Evolutionary conservation across 2,888 invertebrate genomes (phyloP).

Genomic region (Chrysopilus asiliformis): DNA sequence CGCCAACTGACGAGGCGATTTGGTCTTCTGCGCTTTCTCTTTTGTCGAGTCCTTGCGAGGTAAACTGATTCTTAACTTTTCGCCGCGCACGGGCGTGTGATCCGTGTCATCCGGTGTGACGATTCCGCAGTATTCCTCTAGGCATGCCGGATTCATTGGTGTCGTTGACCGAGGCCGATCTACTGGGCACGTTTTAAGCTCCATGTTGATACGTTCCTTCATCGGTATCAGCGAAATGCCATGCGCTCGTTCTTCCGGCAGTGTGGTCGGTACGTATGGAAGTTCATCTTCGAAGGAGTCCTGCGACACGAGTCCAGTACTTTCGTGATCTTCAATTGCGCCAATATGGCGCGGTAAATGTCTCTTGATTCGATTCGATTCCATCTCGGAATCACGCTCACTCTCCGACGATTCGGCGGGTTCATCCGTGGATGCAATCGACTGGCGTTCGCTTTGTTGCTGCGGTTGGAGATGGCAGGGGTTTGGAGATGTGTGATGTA

Average conservation of each 20-base stretch:
- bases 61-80: conserved; percentile 55
- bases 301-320: conserved; percentile 61
- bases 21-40: conserved; percentile 29
- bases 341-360: conserved; percentile 42
- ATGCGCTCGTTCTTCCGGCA: conserved; percentile 71
- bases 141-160: conserved; percentile 53
- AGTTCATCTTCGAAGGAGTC: conserved; percentile 78
- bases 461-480: background rate
- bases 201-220: conserved; percentile 48
- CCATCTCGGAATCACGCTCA: conserved; percentile 51
- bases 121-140: conserved; percentile 54
- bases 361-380: conserved; percentile 25
- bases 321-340: conserved; percentile 48
- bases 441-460: conserved; percentile 21
- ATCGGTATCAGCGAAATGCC: conserved; percentile 71
- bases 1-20: conserved; percentile 40
- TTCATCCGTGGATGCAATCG: conserved; percentile 35
- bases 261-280: conserved; percentile 80
- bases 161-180: conserved; percentile 62
- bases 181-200: conserved; percentile 54
- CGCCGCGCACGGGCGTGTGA: conserved; percentile 31
- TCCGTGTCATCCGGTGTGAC: conserved; percentile 25
- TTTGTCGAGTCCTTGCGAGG: conserved; percentile 44
- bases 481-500: background rate
- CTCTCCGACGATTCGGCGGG: conserved; percentile 52